These are phyloP conservation scores for Perizoma flavofasciatum DNA, from an alignment of 2,888 invertebrate species.

Conservation along the genomic window DNA sequence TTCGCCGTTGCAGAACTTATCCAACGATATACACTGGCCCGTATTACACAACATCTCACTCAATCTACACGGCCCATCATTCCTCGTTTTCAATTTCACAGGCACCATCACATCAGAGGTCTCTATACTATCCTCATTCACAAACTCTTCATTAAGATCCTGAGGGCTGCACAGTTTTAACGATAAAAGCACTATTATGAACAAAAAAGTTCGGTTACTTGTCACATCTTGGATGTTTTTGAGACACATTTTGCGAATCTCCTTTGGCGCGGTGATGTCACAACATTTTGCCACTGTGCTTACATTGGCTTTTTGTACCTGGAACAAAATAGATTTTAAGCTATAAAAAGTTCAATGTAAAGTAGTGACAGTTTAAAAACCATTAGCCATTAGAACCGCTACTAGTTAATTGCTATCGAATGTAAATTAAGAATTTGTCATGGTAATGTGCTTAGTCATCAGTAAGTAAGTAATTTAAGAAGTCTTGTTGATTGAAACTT, in stretches of 20 bases:
- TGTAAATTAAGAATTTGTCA: neutral
- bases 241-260: conserved; percentile 66
- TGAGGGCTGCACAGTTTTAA: conserved; percentile 77
- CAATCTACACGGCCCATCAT: conserved; percentile 77
- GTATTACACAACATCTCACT: conserved; percentile 86
- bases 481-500: too few relatives aligned
- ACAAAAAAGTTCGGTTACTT: conserved; percentile 70
- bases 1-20: conserved; percentile 90
- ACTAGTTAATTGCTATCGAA: neutral
- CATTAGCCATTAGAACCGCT: neutral
- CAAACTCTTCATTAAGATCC: conserved; percentile 73
- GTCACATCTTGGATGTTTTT: conserved; percentile 64
- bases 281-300: conserved; percentile 55
- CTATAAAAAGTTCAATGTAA: neutral
- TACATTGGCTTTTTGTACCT: conserved; percentile 47
- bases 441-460: too few relatives aligned
- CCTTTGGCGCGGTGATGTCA: conserved; percentile 52
- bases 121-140: conserved; percentile 69
- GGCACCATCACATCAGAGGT: conserved; percentile 59
- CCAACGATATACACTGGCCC: conserved; percentile 88
- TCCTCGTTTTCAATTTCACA: conserved; percentile 63
- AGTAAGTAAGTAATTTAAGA: too few relatives aligned
- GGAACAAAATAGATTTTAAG: conserved; percentile 49
- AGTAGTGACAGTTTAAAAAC: neutral
- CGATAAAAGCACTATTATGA: conserved; percentile 72